phyloP scores from a whole-genome alignment of 2,888 invertebrate genomes.

The Drosophila pseudotalamancana region DNA sequence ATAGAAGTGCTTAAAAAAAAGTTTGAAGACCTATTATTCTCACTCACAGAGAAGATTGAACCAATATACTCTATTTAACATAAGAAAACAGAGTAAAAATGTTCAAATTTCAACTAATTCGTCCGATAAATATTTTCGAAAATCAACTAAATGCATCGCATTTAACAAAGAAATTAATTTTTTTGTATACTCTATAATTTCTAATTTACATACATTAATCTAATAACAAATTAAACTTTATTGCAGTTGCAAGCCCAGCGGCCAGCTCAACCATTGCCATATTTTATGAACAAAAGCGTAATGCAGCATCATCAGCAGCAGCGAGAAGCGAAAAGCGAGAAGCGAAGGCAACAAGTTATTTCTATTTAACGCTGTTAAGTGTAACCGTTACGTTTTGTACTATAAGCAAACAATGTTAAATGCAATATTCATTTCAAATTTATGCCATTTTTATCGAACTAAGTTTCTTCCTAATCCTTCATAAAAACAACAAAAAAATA shows the following conservation, averaged over 20 bases:
- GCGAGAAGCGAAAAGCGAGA: slow-evolving; percentile 5
- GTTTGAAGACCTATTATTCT: too few relatives aligned
- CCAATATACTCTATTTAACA: too few relatives aligned
- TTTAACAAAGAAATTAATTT: not conserved
- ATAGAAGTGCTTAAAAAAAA: too few relatives aligned
- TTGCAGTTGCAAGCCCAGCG: slow-evolving; percentile 49
- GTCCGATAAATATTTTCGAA: too few relatives aligned
- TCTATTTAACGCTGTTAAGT: slow-evolving; percentile 71
- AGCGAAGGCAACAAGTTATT: slow-evolving; percentile 64
- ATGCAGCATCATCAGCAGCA: slow-evolving; percentile 23
- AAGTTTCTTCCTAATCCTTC: slow-evolving; percentile 40
- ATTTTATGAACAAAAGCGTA: slow-evolving; percentile 71
- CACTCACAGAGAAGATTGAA: too few relatives aligned
- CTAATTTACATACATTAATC: not conserved
- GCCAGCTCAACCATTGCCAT: slow-evolving; percentile 65
- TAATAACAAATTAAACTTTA: not conserved
- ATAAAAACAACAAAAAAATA: slow-evolving; percentile 16
- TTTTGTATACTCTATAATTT: not conserved
- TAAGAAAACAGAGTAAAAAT: too few relatives aligned
- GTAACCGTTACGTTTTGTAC: slow-evolving; percentile 76
- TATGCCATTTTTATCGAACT: slow-evolving; percentile 56
- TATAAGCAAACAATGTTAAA: slow-evolving; percentile 66
- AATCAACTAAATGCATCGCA: too few relatives aligned
- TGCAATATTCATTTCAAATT: slow-evolving; percentile 75
- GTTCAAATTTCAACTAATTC: too few relatives aligned